A percentile compares a stretch with the other conserved stretches of the same genome.
Conservation (phyloP, 2,888 invertebrate genomes). For the Myopa testacea region DNA sequence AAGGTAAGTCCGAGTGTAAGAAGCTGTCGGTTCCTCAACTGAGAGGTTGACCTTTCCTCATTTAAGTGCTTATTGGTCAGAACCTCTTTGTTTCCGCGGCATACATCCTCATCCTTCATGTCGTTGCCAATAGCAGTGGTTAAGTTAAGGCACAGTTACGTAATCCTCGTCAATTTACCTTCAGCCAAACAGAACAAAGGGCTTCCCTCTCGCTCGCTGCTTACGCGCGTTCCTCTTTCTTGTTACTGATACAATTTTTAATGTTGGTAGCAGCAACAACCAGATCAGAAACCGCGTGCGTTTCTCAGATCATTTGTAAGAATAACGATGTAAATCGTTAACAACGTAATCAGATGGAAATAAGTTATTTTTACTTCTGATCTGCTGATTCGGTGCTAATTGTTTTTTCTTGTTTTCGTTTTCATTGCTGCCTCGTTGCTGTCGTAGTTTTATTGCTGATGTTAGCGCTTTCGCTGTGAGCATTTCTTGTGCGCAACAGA, state of each 20-base stretch:
- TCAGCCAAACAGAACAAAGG: neutral
- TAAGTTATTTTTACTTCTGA: conserved; percentile 25
- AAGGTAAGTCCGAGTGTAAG: neutral
- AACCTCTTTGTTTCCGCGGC: neutral
- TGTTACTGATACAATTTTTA: too few relatives aligned
- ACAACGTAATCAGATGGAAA: conserved; percentile 23
- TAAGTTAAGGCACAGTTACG: neutral
- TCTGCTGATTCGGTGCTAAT: conserved; percentile 31
- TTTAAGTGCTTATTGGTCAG: neutral
- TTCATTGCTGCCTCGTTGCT: conserved; percentile 34
- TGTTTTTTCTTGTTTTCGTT: conserved; percentile 15
- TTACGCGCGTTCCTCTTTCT: too few relatives aligned
- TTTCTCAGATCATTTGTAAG: conserved; percentile 12
- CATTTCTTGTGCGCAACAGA: neutral
- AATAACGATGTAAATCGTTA: neutral
- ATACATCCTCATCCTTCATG: neutral
- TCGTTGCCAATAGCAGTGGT: neutral
- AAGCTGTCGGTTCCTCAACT: neutral
- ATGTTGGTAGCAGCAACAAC: neutral
- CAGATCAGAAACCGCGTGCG: neutral
- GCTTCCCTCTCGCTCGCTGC: neutral
- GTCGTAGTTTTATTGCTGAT: conserved; percentile 30
- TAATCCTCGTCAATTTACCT: neutral
- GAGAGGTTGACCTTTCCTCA: neutral
- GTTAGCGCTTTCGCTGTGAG: neutral